Evolutionary conservation across 2,888 invertebrate species (phyloP), one percentile per base, ranked within the genome.

Genomic region (Entomobrya multifasciata): DNA sequence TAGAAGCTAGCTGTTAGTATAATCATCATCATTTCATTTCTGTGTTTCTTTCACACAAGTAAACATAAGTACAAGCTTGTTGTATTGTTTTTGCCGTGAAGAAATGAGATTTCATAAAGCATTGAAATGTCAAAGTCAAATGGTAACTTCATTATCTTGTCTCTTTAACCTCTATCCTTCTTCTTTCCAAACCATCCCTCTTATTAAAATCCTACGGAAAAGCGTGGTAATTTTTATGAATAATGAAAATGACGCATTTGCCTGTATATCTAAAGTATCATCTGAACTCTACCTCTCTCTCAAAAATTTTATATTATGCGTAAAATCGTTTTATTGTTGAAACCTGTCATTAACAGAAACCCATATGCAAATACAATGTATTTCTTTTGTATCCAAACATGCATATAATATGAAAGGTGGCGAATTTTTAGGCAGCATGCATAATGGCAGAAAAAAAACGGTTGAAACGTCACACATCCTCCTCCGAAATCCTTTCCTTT

Each of bases 51-150:
- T n/a, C 47, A 47, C 47, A 47, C 47, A 15, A 47, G n/a, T n/a
- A n/a, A n/a, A n/a, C n/a, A n/a, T n/a, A n/a, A n/a, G n/a, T n/a
- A n/a, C n/a, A 15, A 13, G 60, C 60, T 60, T 11, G 17, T 41
- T 65, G 41, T 70, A n/a, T n/a, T n/a, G n/a, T n/a, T n/a, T n/a
- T n/a, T n/a, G n/a, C n/a, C 15, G 47, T 81, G 80, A n/a, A n/a
- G n/a, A 81, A 57, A 47, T 30, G 36, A 27, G 72, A 44, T 62
- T 49, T 74, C 57, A 74, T 72, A 60, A 60, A 76, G 22, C 76
- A 83, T 83, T 83, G 49, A 83, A 83, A 83, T 76, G 83, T 83
- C 83, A 83, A 65, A 65, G 83, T 83, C 83, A 83, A 76, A 83
- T 65, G 83, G 65, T 83, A 83, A 76, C 83, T 76, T 65, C 67